phyloP scores from a whole-genome alignment of 2,888 invertebrate species.

The Oasisia sp. region DNA sequence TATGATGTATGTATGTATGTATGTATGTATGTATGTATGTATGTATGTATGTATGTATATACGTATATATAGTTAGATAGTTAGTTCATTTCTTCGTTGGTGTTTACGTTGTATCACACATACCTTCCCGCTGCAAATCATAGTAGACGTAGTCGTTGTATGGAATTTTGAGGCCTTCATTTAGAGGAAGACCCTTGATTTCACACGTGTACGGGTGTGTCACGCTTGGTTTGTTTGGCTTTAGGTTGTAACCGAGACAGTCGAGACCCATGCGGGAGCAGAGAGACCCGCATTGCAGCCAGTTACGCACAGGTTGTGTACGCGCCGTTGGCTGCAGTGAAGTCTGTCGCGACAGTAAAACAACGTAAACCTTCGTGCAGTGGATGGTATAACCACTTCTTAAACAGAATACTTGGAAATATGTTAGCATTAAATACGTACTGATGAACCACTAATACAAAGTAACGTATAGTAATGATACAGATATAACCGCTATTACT shows the following conservation, averaged over 20 bases:
- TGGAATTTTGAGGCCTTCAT: not conserved
- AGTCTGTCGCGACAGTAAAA: not conserved
- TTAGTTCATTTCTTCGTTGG: not conserved
- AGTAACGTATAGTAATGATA: too few relatives aligned
- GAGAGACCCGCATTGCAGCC: not conserved
- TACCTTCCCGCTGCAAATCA: not conserved
- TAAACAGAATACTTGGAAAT: too few relatives aligned
- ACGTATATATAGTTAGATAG: not conserved
- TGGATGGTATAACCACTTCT: too few relatives aligned
- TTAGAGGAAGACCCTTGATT: not conserved
- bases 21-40: not conserved
- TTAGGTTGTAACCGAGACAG: not conserved
- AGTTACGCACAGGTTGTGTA: not conserved
- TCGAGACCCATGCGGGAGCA: not conserved
- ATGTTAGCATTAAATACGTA: too few relatives aligned
- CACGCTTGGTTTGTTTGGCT: not conserved
- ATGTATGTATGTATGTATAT: not conserved
- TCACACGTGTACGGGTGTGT: not conserved
- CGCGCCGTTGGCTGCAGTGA: not conserved
- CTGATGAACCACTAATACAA: too few relatives aligned
- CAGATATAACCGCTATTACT: too few relatives aligned
- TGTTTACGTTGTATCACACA: not conserved
- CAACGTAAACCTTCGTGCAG: not conserved
- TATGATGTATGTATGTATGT: too few relatives aligned
- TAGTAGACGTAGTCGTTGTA: not conserved